Evolutionary conservation across 1,140 invertebrate genomes (phyloP), one percentile per base, ranked within the genome.

Genomic region (Cylas formicarius): DNA sequence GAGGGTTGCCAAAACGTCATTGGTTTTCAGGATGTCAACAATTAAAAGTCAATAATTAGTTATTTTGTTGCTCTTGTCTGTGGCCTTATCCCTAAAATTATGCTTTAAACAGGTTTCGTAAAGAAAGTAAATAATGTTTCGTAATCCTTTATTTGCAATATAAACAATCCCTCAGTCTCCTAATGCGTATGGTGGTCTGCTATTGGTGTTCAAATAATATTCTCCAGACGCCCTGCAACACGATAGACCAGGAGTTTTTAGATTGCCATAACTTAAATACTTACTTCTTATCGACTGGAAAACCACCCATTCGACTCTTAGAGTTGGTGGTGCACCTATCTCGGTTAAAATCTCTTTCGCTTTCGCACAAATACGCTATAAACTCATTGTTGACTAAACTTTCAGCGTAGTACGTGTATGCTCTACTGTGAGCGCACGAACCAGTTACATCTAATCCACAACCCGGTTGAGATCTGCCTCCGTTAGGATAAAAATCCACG

Each of bases 401-500:
- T 31, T 51, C 52, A 14, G 52, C 52, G 8, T 74, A 80, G 40
- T 72, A 76, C 50, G 69, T 60, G 44, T 76, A 78, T 2, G 77
- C 71, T 0, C 74, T 63, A 22, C 69, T 66, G 50, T 77, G 76
- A 7, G 72, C 67, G 38, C 76, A 77, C 1, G 64, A 42, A 18
- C 61, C 66, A 53, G 33, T 56, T n/a, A 63, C 18, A 60, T 75
- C 71, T 2, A 66, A 58, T 1, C 56, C 60, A 43, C 85, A 88
- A 2, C 83, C 84, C 4, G 80, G 77, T 57, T 87, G 84, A 5
- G 65, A 52, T 2, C 62, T 65, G 4, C 78, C 80, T 20, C 79
- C 80, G 56, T 84, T 83, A 9, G 79, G 77, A 60, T 77, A 83
- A 57, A 82, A 86, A 63, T 86, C 82, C 24, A 74, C 77, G 55